These are phyloP conservation scores for Rhinoderma darwinii DNA, from an alignment of 2,113 vertebrate species.

Conservation along the genomic window DNA sequence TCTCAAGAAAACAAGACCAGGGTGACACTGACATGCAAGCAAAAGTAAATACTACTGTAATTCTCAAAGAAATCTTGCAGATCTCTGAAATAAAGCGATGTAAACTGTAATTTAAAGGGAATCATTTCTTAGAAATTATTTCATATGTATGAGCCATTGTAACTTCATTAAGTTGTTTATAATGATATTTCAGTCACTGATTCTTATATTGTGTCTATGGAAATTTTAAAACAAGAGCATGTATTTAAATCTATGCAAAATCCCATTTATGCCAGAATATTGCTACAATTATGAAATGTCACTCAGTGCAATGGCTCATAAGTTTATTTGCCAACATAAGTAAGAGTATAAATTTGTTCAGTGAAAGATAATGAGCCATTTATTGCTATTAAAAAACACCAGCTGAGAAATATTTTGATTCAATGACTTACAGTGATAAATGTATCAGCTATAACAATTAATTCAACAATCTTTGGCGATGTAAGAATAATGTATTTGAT, in stretches of 20 bases:
- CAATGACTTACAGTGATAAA: slow-evolving; percentile 58
- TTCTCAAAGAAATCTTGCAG: background rate
- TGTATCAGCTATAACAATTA: slow-evolving; percentile 46
- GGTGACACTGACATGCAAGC: too few species aligned
- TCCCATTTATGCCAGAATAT: background rate
- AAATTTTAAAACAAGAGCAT: background rate
- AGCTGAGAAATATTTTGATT: slow-evolving; percentile 64
- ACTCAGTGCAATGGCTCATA: slow-evolving; percentile 61
- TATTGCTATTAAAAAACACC: slow-evolving; percentile 65
- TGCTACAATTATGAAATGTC: slow-evolving; percentile 39
- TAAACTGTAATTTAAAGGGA: background rate
- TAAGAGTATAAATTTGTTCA: slow-evolving; percentile 62
- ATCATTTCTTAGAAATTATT: background rate
- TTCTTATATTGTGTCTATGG: slow-evolving; percentile 1
- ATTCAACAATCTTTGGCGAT: slow-evolving; percentile 50
- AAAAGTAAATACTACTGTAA: too few species aligned
- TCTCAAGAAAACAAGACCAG: too few species aligned
- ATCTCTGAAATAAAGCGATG: background rate
- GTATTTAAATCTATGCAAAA: slow-evolving; percentile 22
- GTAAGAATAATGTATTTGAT: slow-evolving; percentile 33
- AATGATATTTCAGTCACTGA: background rate
- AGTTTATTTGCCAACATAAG: slow-evolving; percentile 61
- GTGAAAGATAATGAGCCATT: slow-evolving; percentile 61
- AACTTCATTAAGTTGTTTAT: slow-evolving; percentile 6
- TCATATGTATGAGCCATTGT: background rate